Evolutionary conservation across 2,797 vertebrate genomes (phyloP).

Genomic region (Tokudaia tokunoshimensis): DNA sequence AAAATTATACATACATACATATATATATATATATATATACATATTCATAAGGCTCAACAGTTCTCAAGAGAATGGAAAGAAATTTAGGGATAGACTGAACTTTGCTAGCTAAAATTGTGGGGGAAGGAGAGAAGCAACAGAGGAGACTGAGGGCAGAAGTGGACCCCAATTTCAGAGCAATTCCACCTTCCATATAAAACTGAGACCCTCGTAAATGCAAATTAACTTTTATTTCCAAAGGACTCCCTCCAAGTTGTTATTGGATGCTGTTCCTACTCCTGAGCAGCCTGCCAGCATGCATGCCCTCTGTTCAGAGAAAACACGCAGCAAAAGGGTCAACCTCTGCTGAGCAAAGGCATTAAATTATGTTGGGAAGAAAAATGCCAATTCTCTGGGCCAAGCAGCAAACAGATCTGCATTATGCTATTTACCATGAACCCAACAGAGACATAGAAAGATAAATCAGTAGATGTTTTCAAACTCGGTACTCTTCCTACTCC

Average conservation of each 20-base stretch:
- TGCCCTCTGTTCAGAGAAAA: slow-evolving; percentile 8
- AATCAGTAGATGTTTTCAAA: slow-evolving; percentile 44
- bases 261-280: neutral
- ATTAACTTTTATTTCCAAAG: slow-evolving; percentile 61
- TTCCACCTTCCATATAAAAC: neutral
- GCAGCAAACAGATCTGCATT: neutral
- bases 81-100: slow-evolving; percentile 38
- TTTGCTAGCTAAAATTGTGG: neutral
- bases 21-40: too few species aligned
- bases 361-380: slow-evolving; percentile 29
- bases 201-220: slow-evolving; percentile 27
- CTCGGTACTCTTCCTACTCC: slow-evolving; percentile 49
- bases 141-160: neutral
- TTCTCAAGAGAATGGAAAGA: slow-evolving; percentile 35
- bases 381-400: rapidly evolving
- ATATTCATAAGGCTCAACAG: neutral
- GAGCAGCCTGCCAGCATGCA: slow-evolving; percentile 4
- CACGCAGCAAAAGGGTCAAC: neutral
- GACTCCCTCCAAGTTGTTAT: slow-evolving; percentile 27
- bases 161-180: neutral
- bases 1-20: neutral
- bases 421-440: slow-evolving; percentile 45
- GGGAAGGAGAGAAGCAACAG: neutral
- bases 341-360: neutral
- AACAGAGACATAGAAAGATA: slow-evolving; percentile 17